These are phyloP conservation scores for Galeruca laticollis DNA, from an alignment of 2,888 invertebrate species.

Conservation along the genomic window DNA sequence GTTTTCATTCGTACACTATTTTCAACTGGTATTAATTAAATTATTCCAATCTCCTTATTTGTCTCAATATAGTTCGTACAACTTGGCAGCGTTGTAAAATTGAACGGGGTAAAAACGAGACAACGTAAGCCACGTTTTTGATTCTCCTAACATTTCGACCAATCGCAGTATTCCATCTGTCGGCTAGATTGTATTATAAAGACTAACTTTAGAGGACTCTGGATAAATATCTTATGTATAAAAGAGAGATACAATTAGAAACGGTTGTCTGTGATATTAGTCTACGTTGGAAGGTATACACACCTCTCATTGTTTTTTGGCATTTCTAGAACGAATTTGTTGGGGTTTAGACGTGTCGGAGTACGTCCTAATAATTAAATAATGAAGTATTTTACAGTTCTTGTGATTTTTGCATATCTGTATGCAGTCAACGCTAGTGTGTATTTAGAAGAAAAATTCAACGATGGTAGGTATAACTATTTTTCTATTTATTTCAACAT, in stretches of 20 bases:
- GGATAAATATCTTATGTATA: constrained; percentile 36
- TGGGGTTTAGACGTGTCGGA: constrained; percentile 56
- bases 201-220: constrained; percentile 48
- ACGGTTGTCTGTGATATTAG: constrained; percentile 49
- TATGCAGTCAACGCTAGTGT: constrained; percentile 77
- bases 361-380: constrained; percentile 50
- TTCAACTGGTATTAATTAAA: background rate
- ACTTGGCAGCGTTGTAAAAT: constrained; percentile 25
- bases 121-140: constrained; percentile 42
- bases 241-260: constrained; percentile 39
- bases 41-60: background rate
- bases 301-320: constrained; percentile 56
- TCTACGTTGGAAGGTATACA: constrained; percentile 46
- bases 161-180: constrained; percentile 67
- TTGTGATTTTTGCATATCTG: constrained; percentile 67
- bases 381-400: constrained; percentile 67
- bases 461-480: constrained; percentile 77
- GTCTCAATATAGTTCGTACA: background rate
- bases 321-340: constrained; percentile 57
- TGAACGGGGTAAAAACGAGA: constrained; percentile 54
- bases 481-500: constrained; percentile 28
- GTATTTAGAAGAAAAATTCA: constrained; percentile 84
- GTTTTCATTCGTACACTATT: background rate
- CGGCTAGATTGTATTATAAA: constrained; percentile 54
- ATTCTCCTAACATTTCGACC: constrained; percentile 51